Evolutionary conservation across 2,113 vertebrate genomes (phyloP).

Genomic region (Tor tambroides): DNA sequence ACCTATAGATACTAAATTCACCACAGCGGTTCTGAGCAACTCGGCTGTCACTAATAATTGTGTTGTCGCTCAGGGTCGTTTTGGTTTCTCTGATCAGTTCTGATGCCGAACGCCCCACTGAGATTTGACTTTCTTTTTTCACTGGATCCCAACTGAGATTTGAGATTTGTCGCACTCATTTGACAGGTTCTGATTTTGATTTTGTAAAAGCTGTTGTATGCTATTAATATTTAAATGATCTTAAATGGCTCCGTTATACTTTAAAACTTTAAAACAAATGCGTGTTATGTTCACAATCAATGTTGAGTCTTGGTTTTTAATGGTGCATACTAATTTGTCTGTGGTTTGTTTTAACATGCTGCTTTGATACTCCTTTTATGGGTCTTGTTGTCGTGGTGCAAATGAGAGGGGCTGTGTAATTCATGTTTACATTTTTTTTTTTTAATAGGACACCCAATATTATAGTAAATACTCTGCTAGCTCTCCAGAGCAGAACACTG

Average conservation of each 20-base stretch:
- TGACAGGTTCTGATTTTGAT: not conserved
- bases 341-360: not conserved
- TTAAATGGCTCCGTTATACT: no score
- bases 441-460: conserved; percentile 27
- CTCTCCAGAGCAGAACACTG: not conserved
- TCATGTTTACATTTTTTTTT: conserved; percentile 1
- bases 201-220: not conserved
- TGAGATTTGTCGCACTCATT: not conserved
- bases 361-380: conserved; percentile 34
- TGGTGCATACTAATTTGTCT: not conserved
- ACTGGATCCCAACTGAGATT: conserved; percentile 1
- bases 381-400: not conserved
- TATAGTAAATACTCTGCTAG: conserved; percentile 25
- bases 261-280: not conserved
- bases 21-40: conserved; percentile 14
- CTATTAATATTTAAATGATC: no score
- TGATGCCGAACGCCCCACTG: not conserved
- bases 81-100: conserved; percentile 44
- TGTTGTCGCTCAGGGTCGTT: conserved; percentile 17
- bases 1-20: not conserved
- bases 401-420: not conserved
- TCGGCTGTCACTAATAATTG: conserved; percentile 22
- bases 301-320: not conserved
- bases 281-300: not conserved
- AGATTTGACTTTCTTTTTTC: not conserved